Evolutionary conservation across 1,140 invertebrate species (phyloP), one percentile per base, ranked within the genome.

Genomic region (Lepeophtheirus salmonis): DNA sequence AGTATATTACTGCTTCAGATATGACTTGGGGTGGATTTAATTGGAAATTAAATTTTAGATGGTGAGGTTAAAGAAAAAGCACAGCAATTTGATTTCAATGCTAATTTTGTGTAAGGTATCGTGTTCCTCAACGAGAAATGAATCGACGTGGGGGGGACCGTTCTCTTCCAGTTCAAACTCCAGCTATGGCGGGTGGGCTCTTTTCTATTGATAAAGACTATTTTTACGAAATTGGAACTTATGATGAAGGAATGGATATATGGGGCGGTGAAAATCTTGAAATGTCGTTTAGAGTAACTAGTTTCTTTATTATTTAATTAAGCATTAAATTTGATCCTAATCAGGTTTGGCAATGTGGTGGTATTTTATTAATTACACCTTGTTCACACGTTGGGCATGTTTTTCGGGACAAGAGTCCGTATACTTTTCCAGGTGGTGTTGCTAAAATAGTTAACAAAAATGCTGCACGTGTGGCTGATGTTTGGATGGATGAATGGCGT

Each of bases 181-280:
- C 95, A 0, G 97, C 94, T 0, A 98, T 97, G 92, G 94, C 94
- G n/a, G 95, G 95, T 51, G 95, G 95, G 2, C 71, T 98, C 21
- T 97, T 98, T 74, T 84, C 92, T 21, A 97, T 97, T 63, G 89
- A 97, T 69, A 82, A 83, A 68, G 84, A 95, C 12, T 97, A 95
- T 73, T 98, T 98, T 75, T 89, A 94, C 70, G 83, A 94, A 76
- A 78, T 98, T 60, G 95, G 95, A 52, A 83, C 88, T 22, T 98
- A 99, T 70, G 95, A 99, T 72, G 83, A 92, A 72, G 91, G 92
- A 65, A 97, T 98, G 94, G 91, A 97, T 70, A 97, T 98, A 65
- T 98, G 94, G 95, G 95, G 94, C 24, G 95, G 92, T 61, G 94
- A 98, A 74, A 98, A 98, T 76, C 78, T 98, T 26, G 95, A 99